Conservation (phyloP, 2,797 vertebrate genomes). For the Hydrolagus colliei region DNA sequence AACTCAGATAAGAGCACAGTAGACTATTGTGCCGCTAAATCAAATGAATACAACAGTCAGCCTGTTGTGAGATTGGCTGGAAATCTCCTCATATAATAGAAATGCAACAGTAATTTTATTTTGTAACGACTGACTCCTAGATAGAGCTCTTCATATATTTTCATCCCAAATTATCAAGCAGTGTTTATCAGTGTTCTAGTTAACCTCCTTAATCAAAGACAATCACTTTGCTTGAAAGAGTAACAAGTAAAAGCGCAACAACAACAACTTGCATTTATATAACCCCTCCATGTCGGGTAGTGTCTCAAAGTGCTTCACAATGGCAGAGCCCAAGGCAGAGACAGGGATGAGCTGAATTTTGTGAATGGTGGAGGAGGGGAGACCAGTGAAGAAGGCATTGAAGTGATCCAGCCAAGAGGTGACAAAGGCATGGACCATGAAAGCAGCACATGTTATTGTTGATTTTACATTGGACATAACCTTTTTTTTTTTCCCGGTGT, state of each 20-base stretch:
- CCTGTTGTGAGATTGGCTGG: background rate
- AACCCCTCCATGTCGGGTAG: too few relatives aligned
- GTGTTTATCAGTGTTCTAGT: background rate
- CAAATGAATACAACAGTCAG: background rate
- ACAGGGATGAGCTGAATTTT: too few relatives aligned
- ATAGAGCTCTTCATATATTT: background rate
- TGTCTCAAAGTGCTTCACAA: too few relatives aligned
- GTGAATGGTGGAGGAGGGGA: too few relatives aligned
- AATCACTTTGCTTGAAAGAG: background rate
- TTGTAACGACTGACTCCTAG: background rate
- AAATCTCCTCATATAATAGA: background rate
- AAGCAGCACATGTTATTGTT: too few relatives aligned
- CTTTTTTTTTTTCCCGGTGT: too few relatives aligned
- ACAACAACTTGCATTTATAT: background rate
- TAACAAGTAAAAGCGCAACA: background rate
- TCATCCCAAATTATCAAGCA: background rate
- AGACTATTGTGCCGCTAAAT: background rate
- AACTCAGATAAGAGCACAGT: background rate
- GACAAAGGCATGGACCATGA: too few relatives aligned
- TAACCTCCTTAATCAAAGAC: background rate
- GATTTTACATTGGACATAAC: too few relatives aligned
- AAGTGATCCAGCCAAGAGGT: too few relatives aligned
- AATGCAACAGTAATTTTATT: slow-evolving; percentile 1
- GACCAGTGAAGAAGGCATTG: too few relatives aligned
- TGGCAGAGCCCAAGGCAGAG: too few relatives aligned